phyloP scores from a whole-genome alignment of 2,888 invertebrate genomes.

The Yponomeuta plumbellus region DNA sequence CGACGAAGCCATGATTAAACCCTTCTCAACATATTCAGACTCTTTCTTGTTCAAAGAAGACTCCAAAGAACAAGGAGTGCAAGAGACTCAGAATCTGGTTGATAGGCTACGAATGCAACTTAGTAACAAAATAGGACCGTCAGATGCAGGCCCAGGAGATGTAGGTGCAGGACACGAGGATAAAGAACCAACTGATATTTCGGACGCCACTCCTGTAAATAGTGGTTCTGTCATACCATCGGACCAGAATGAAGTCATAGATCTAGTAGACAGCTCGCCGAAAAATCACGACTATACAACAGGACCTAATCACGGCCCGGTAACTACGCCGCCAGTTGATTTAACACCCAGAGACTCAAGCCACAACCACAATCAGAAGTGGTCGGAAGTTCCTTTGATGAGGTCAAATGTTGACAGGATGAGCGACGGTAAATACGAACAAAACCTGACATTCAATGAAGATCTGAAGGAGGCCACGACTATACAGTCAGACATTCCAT shows the following conservation, averaged over 20 bases:
- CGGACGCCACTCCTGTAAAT: slow-evolving; percentile 30
- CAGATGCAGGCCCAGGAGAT: slow-evolving; percentile 34
- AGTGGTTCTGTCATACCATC: slow-evolving; percentile 15
- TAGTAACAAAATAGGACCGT: slow-evolving; percentile 79
- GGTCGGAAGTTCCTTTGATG: slow-evolving; percentile 41
- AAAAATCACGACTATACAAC: neutral
- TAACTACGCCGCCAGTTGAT: slow-evolving; percentile 14
- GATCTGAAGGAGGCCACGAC: slow-evolving; percentile 50
- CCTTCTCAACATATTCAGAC: slow-evolving; percentile 81
- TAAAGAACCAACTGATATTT: slow-evolving; percentile 30
- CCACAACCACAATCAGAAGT: slow-evolving; percentile 31
- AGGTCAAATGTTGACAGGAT: slow-evolving; percentile 29
- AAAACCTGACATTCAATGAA: slow-evolving; percentile 40
- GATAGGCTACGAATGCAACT: slow-evolving; percentile 87
- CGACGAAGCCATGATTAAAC: slow-evolving; percentile 62
- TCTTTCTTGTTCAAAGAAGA: slow-evolving; percentile 83
- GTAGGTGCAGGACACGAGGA: neutral
- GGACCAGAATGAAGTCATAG: neutral
- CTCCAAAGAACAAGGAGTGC: slow-evolving; percentile 85
- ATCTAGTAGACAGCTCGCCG: slow-evolving; percentile 11
- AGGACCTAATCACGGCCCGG: slow-evolving; percentile 7
- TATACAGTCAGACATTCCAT: slow-evolving; percentile 46
- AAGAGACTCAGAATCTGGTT: slow-evolving; percentile 89
- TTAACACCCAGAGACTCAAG: neutral
- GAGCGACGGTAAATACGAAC: slow-evolving; percentile 40